Evolutionary conservation across 2,113 vertebrate species (phyloP), one percentile per base, ranked within the genome.

Genomic region (Actenoides lindsayi): DNA sequence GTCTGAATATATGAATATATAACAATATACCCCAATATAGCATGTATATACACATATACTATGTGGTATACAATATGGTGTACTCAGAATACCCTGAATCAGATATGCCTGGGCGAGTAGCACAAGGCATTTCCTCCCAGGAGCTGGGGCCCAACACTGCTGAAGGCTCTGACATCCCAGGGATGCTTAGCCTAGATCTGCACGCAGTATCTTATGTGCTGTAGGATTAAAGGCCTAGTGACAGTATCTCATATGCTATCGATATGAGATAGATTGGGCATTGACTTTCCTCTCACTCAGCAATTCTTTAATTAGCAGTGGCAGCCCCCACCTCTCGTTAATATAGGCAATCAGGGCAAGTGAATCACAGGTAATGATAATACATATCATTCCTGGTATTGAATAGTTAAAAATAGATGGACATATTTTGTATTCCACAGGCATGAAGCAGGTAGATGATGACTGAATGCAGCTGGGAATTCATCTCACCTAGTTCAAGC

Each of bases 391-490:
- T 87, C 73, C 39, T 84, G 28, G 54, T 87, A 56, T 78, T 75
- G 20, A 94, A 76, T 35, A 82, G 24, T 19, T 93, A 82, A 96
- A 95, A 90, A 84, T 39, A 78, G 20, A 86, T 24, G 21, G 51
- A 37, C 5, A 82, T 79, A 25, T 73, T 95, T 94, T 87, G 56
- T 91, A 94, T 91, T 96, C 83, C 74, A 73, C 46, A 82, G 74
- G 50, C 92, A 79, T 73, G 70, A 63, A 56, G 51, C 42, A 90
- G 85, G 93, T 90, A 83, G 64, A 81, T 81, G 85, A 88, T 83
- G 85, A 82, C 56, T 78, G 86, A 91, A 73, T 33, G 50, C 86
- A 69, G 50, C 50, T 73, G 92, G 94, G 92, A 95, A 94, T 95
- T 94, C 44, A 60, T 89, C 81, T 95, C 63, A 92, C 90, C 76